Conservation (phyloP, 2,888 invertebrate genomes). For the Yponomeuta cagnagella region DNA sequence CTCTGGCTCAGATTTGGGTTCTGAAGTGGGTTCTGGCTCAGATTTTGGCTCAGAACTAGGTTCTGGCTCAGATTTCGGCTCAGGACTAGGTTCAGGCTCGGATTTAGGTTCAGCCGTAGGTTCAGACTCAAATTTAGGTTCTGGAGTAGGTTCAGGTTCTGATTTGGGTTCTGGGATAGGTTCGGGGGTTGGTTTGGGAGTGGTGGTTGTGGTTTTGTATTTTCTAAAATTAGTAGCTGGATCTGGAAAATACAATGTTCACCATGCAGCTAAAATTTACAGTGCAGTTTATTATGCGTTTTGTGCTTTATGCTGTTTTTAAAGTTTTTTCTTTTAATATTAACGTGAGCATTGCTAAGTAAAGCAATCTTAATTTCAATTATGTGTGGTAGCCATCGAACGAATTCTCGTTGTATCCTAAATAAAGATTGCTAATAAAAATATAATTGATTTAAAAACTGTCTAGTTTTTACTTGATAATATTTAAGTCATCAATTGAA, state of each 20-base stretch:
- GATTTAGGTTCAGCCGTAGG: constrained; percentile 53
- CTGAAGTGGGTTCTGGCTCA: constrained; percentile 40
- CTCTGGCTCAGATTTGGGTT: constrained; percentile 58
- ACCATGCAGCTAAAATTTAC: constrained; percentile 57
- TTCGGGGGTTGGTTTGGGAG: constrained; percentile 46
- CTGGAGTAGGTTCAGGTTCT: constrained; percentile 44
- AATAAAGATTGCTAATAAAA: too few species aligned
- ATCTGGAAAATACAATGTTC: constrained; percentile 62
- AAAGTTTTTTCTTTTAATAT: constrained; percentile 1
- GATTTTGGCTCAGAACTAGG: constrained; percentile 46
- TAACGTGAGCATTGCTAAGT: background rate
- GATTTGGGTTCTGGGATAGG: constrained; percentile 35
- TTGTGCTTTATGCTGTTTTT: background rate
- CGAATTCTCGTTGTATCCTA: too few species aligned
- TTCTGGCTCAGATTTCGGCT: constrained; percentile 48
- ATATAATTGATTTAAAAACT: too few species aligned
- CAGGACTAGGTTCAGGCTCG: constrained; percentile 49
- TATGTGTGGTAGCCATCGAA: too few species aligned
- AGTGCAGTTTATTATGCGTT: background rate
- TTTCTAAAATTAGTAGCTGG: constrained; percentile 33
- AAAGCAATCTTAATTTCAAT: too few species aligned
- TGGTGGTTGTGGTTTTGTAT: constrained; percentile 21
- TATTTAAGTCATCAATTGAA: too few species aligned
- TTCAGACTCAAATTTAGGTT: constrained; percentile 62
- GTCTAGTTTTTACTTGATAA: too few species aligned